Evolutionary conservation across 2,888 invertebrate species (phyloP).

Genomic region (Chaitophorus viminalis): DNA sequence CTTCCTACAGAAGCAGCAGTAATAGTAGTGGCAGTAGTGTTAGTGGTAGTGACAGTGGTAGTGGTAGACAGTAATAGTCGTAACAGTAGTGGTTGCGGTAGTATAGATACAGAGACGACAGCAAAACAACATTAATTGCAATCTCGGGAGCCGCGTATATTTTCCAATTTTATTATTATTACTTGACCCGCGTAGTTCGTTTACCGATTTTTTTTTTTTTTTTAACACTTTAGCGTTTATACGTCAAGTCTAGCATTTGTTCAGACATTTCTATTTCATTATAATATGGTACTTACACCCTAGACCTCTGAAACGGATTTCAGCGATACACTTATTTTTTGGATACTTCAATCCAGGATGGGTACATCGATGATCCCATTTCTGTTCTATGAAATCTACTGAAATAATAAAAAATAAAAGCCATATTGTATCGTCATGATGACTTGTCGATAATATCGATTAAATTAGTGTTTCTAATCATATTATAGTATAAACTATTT

Average conservation of each 20-base stretch:
- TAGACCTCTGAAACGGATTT: too few relatives aligned
- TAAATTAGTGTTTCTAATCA: too few relatives aligned
- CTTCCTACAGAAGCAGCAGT: neutral
- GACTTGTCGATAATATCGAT: neutral
- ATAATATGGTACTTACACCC: neutral
- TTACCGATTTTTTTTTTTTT: neutral
- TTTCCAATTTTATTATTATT: conserved; percentile 8
- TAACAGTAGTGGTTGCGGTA: neutral
- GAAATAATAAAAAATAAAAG: neutral
- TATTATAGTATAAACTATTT: too few relatives aligned
- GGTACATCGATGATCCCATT: neutral
- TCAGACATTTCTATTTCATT: neutral
- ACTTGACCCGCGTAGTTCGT: neutral
- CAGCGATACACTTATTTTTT: neutral
- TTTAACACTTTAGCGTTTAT: neutral
- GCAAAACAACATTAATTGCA: conserved; percentile 18
- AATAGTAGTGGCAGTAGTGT: neutral
- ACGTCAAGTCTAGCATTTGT: neutral
- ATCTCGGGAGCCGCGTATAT: neutral
- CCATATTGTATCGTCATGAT: neutral
- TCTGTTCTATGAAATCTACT: neutral
- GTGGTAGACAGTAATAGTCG: neutral
- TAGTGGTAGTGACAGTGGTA: neutral
- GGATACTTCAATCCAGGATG: neutral
- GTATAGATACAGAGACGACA: neutral